A percentile compares a stretch with the other conserved stretches of the same genome.
Evolutionary conservation across 2,797 vertebrate species (phyloP).

Genomic region (Acridotheres tristis): DNA sequence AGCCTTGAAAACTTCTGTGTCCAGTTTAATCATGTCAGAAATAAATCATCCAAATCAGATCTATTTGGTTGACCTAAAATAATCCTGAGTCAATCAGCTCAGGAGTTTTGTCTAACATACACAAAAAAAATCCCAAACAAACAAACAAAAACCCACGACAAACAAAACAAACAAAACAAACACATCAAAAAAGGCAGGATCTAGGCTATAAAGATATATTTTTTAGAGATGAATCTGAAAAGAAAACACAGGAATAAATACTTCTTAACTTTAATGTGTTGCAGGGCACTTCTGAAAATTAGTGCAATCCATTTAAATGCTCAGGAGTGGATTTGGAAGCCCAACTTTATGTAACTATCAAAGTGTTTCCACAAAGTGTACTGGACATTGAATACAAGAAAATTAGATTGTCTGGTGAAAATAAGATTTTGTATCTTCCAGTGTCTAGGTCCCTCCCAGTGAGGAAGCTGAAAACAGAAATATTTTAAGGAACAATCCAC

Average conservation of each 20-base stretch:
- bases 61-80: background rate
- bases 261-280: background rate
- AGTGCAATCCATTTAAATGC: conserved; percentile 25
- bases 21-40: background rate
- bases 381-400: background rate
- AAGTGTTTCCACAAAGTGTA: background rate
- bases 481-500: background rate
- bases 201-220: background rate
- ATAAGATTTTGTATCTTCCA: background rate
- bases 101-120: background rate
- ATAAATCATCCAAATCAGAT: background rate
- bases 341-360: background rate
- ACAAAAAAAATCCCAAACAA: background rate
- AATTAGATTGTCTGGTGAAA: conserved; percentile 37
- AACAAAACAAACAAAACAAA: background rate
- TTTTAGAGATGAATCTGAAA: background rate
- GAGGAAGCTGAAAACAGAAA: background rate
- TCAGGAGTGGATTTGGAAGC: background rate
- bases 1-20: background rate
- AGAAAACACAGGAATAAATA: background rate
- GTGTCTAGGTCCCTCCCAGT: background rate
- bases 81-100: background rate
- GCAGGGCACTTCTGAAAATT: conserved; percentile 16
- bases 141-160: background rate
- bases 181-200: background rate